These are phyloP conservation scores for Rhynchotus rufescens DNA, from an alignment of 2,797 vertebrate species.

Conservation along the genomic window DNA sequence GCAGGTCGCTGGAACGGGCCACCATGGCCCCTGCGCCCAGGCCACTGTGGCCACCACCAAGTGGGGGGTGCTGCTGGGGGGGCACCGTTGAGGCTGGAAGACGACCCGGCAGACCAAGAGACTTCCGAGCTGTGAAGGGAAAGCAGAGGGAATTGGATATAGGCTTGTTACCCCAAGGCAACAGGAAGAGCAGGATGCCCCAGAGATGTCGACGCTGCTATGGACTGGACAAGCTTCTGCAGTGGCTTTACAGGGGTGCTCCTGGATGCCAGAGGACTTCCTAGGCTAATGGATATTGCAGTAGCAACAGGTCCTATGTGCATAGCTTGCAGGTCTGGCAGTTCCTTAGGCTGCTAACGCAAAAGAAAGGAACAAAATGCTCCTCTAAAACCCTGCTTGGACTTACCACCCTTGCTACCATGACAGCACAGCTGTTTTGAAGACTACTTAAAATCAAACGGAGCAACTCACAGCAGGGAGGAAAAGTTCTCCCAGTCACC, in stretches of 20 bases:
- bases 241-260: not conserved
- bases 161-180: not conserved
- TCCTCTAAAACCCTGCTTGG: not conserved
- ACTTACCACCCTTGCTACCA: not conserved
- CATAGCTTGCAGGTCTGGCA: not conserved
- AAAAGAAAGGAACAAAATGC: not conserved
- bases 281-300: not conserved
- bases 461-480: not conserved
- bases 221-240: not conserved
- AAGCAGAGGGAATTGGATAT: not conserved
- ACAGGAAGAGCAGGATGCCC: not conserved
- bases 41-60: conserved; percentile 73
- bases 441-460: not conserved
- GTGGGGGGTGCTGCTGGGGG: conserved; percentile 70
- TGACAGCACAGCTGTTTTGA: not conserved
- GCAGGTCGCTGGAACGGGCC: conserved; percentile 91
- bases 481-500: not conserved
- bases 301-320: not conserved
- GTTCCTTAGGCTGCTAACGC: not conserved
- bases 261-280: not conserved
- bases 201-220: not conserved
- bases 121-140: conserved; percentile 80
- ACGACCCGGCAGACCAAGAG: conserved; percentile 78
- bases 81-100: conserved; percentile 78
- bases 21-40: conserved; percentile 83